phyloP scores from a whole-genome alignment of 2,888 invertebrate species.

The Cephus rjabovi region DNA sequence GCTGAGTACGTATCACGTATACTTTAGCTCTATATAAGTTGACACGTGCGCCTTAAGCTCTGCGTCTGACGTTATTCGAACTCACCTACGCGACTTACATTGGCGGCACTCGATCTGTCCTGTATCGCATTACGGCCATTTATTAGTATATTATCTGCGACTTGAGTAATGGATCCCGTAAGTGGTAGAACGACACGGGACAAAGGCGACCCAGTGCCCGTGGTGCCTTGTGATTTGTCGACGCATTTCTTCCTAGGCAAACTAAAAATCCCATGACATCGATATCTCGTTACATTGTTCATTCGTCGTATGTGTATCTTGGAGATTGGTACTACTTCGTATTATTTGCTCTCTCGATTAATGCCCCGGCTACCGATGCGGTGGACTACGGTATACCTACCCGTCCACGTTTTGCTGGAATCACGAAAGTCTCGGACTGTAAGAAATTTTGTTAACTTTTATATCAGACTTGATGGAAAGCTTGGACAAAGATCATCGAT shows the following conservation, averaged over 20 bases:
- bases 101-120: not conserved
- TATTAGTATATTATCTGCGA: conserved; percentile 1
- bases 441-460: not conserved
- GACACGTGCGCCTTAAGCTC: not conserved
- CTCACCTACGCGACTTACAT: not conserved
- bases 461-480: no score
- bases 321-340: not conserved
- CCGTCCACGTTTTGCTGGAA: not conserved
- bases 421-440: not conserved
- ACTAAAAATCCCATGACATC: not conserved
- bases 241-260: not conserved
- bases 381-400: not conserved
- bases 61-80: not conserved
- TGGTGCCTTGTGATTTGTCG: not conserved
- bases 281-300: not conserved
- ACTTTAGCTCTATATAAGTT: not conserved
- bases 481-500: no score
- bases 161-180: not conserved
- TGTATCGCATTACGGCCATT: not conserved
- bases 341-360: not conserved
- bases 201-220: not conserved
- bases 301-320: not conserved
- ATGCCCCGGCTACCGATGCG: not conserved
- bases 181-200: conserved; percentile 1
- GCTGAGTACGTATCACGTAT: not conserved